phyloP scores from a whole-genome alignment of 2,797 vertebrate species.

The Parauchenoglanis punctatus region DNA sequence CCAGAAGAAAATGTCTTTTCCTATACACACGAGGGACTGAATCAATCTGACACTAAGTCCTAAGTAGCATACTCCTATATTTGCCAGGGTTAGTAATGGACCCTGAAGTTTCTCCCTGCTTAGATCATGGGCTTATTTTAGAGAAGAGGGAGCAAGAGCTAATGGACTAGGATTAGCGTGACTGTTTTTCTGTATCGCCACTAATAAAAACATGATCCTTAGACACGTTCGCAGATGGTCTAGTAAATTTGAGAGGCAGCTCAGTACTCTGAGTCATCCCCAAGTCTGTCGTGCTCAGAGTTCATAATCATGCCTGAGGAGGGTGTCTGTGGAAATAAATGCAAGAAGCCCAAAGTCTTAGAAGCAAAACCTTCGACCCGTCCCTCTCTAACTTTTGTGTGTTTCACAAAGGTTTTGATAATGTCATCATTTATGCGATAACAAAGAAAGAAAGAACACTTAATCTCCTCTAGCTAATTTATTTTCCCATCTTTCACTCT shows the following conservation, averaged over 20 bases:
- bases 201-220: constrained; percentile 60
- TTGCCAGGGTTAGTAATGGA: constrained; percentile 21
- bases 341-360: background rate
- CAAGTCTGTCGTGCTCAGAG: constrained; percentile 29
- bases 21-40: background rate
- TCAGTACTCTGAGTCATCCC: constrained; percentile 43
- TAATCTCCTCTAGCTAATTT: background rate
- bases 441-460: background rate
- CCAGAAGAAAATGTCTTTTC: constrained; percentile 20
- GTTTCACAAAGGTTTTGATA: background rate
- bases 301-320: background rate
- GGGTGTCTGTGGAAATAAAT: background rate
- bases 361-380: background rate
- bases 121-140: constrained; percentile 59
- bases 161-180: constrained; percentile 47
- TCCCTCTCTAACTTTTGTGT: background rate
- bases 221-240: constrained; percentile 25
- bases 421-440: background rate
- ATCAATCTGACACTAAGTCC: constrained; percentile 10
- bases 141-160: constrained; percentile 27
- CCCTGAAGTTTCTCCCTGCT: constrained; percentile 32
- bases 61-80: constrained; percentile 33
- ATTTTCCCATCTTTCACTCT: background rate
- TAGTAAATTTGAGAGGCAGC: constrained; percentile 42
- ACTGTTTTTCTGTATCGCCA: constrained; percentile 26